Evolutionary conservation across 2,888 invertebrate species (phyloP).

Genomic region (Dryobotodes eremita): DNA sequence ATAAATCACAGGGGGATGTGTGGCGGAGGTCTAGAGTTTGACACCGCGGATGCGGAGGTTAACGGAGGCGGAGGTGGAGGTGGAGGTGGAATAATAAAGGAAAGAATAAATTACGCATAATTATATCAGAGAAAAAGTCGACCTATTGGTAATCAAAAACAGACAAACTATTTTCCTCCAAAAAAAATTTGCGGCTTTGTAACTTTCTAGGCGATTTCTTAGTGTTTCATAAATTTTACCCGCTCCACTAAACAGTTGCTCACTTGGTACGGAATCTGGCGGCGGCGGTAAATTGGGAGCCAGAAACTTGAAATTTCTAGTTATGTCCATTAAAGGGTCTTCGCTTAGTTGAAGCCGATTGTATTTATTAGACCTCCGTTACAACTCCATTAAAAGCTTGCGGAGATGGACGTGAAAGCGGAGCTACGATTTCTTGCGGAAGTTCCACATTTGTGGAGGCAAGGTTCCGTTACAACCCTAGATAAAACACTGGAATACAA

Average conservation of each 20-base stretch:
- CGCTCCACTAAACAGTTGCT: neutral
- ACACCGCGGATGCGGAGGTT: neutral
- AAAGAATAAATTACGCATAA: neutral
- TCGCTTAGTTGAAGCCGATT: neutral
- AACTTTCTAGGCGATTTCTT: neutral
- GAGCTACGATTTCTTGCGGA: neutral
- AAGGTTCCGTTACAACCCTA: neutral
- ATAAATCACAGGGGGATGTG: neutral
- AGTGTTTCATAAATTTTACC: no score
- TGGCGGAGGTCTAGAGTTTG: neutral
- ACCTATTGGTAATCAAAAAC: neutral
- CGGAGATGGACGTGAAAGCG: neutral
- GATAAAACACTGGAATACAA: neutral
- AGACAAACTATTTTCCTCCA: rapidly evolving
- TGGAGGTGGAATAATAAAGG: neutral
- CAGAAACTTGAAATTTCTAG: no score
- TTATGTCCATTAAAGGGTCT: neutral
- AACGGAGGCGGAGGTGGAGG: neutral
- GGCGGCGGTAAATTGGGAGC: no score
- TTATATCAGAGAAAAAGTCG: neutral
- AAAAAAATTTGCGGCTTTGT: neutral
- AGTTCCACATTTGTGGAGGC: neutral
- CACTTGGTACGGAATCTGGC: no score
- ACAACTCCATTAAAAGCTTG: neutral
- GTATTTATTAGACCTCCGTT: neutral